Evolutionary conservation across 2,797 vertebrate species (phyloP).

Genomic region (Paedocypris micromegethes): DNA sequence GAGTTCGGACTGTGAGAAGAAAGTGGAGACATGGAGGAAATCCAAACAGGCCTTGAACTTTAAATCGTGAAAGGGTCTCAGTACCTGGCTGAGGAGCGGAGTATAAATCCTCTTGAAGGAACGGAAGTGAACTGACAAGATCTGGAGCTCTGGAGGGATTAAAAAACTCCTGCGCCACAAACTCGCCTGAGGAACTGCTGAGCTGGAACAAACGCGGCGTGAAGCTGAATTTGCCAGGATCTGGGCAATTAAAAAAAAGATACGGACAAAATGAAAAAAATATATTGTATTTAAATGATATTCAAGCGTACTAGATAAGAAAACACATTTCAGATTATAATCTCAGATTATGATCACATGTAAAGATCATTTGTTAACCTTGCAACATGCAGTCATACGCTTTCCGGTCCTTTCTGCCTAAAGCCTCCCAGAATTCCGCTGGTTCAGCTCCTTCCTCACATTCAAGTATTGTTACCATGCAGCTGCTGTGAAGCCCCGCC

Average conservation of each 20-base stretch:
- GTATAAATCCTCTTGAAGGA: slow-evolving; percentile 95
- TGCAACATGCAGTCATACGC: slow-evolving; percentile 98
- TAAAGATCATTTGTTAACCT: slow-evolving; percentile 65
- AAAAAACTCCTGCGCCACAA: slow-evolving; percentile 83
- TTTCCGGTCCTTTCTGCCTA: slow-evolving; percentile 91
- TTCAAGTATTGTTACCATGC: slow-evolving; percentile 91
- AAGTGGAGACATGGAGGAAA: too few relatives aligned
- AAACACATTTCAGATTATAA: too few relatives aligned
- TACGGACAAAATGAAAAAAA: background rate
- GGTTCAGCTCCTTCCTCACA: slow-evolving; percentile 92
- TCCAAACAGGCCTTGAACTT: too few relatives aligned
- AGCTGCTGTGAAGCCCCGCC: slow-evolving; percentile 95
- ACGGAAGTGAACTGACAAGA: slow-evolving; percentile 88
- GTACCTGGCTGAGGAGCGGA: slow-evolving; percentile 86
- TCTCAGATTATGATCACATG: too few relatives aligned
- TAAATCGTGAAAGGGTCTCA: too few relatives aligned
- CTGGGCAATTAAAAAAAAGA: slow-evolving; percentile 56
- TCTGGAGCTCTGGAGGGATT: slow-evolving; percentile 79
- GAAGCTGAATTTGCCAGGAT: slow-evolving; percentile 98
- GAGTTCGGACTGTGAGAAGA: too few relatives aligned
- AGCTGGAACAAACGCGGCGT: slow-evolving; percentile 93
- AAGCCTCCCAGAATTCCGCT: slow-evolving; percentile 89
- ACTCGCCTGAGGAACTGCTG: slow-evolving; percentile 91
- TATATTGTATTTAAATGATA: background rate
- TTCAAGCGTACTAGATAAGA: too few relatives aligned